Evolutionary conservation across 1,140 invertebrate species (phyloP), one percentile per base, ranked within the genome.

Genomic region (Orchestia grillus): DNA sequence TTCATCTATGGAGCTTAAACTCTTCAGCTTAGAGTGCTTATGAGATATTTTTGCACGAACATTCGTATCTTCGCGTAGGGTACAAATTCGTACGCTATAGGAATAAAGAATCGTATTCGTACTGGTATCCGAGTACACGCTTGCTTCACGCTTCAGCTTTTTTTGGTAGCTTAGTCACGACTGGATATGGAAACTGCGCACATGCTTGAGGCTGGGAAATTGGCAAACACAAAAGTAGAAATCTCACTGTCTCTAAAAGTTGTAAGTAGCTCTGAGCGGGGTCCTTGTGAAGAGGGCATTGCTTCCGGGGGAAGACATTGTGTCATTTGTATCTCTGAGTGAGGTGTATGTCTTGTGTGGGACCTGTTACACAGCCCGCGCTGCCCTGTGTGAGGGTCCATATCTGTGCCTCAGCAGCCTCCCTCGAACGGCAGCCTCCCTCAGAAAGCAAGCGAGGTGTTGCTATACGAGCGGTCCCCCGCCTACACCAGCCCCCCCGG

Each of bases 371-470:
- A 6, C 47, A 8, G 62, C 28, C 15, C 36, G 28, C 15, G 62
- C 62, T 77, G 15, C 15, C 28, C 36, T 43, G 43, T 36, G 88
- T 90, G n/a, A 90, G 88, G 36, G 4, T 3, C 42, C 36, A 23
- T 41, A 41, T 90, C 88, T 90, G 88, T 94, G 44, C 88, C 36
- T 44, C 88, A 91, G 88, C 88, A 91, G 88, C 88, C 36, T 28
- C 88, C 88, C 41, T 11, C 88, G 6, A 94, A 94, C 44, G 43
- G 92, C 92, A n/a, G 36, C 36, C 43, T 94, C 36, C 92, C 92
- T 4, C 43, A 94, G 92, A 47, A 47, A 44, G 11, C 44, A 6
- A 94, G 43, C 44, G 92, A 94, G 40, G 88, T 6, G 6, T 91
- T 43, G 19, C 41, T 44, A 1, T 91, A 91, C 88, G 44, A 42